Base-by-base conservation (phyloP, 2,888 invertebrate species). In the Ornithoptera alexandrae region DNA sequence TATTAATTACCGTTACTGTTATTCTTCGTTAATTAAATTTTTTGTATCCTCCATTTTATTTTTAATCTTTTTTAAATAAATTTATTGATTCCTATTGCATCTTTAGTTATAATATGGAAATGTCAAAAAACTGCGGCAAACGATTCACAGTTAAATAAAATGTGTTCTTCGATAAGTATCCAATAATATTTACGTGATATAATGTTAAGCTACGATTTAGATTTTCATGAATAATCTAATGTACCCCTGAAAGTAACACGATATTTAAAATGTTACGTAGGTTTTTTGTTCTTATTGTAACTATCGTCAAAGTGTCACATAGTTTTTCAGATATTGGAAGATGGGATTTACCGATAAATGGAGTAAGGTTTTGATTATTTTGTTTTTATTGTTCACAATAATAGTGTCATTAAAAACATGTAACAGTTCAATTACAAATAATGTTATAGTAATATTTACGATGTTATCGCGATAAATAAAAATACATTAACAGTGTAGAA, bases 321-420 rank as follows among this genome's bases (percentile, higher is more conserved):
- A 84, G 92, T 76, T 91, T 94, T 85, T 94, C 94, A 53, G 94
- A 95, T 83, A 93, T 94, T 75, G 95, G 95, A 78, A 94, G 94
- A 92, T 95, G 95, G 94, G 94, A 94, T 84, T 93, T 94, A 78
- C 90, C 93, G 75, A 83, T 95, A 74, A 93, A 89, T 74, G 90
- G 92, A 87, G 94, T 94, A 81, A 86, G 87, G 73, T 8, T 53
- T 57, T 22, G 12, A 24, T 12, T 22, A 24, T 58, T 58, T 18
- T 20, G 57, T 58, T 7, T 20, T 22, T 2, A 12, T 18, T 53
- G 18, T 18, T 53, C 18, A n/a, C 6, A n/a, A 18, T 12, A 46
- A 46, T 46, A 15, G 46, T 46, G 46, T 46, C 46, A 15, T 46
- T 12, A 15, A 46, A 46, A 15, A 46, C 46, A 46, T 12, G 42